phyloP scores from a whole-genome alignment of 2,797 vertebrate genomes.

The Cynodonichthys magdalenae region DNA sequence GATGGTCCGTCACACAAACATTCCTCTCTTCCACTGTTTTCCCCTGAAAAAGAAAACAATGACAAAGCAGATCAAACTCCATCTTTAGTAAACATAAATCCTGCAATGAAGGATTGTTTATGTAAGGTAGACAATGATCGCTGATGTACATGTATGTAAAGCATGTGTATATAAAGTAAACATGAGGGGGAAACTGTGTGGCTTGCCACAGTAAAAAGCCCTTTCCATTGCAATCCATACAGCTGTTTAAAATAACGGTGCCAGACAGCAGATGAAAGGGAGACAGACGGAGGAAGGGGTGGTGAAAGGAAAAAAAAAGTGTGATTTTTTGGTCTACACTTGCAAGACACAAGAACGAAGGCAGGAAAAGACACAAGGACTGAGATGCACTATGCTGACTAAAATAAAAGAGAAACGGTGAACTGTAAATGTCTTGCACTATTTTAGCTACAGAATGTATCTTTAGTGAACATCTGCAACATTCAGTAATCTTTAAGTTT shows the following conservation, averaged over 20 bases:
- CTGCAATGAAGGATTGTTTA: neutral
- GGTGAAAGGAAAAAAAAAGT: slow-evolving; percentile 28
- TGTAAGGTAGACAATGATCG: slow-evolving; percentile 4
- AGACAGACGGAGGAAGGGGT: slow-evolving; percentile 59
- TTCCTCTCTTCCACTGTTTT: slow-evolving; percentile 74
- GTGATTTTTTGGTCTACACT: slow-evolving; percentile 47
- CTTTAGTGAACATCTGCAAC: slow-evolving; percentile 10
- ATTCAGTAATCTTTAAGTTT: slow-evolving; percentile 20
- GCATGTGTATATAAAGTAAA: slow-evolving; percentile 7
- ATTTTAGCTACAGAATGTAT: slow-evolving; percentile 7
- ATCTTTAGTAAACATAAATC: slow-evolving; percentile 2
- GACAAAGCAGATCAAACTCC: slow-evolving; percentile 12
- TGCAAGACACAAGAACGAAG: slow-evolving; percentile 36
- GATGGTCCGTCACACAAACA: slow-evolving; percentile 89
- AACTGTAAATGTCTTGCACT: slow-evolving; percentile 6
- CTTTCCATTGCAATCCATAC: slow-evolving; percentile 58
- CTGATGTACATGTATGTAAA: neutral
- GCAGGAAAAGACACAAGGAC: slow-evolving; percentile 29
- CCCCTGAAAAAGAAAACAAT: slow-evolving; percentile 74
- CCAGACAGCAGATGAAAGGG: slow-evolving; percentile 62
- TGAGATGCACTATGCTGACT: slow-evolving; percentile 30
- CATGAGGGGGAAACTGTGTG: slow-evolving; percentile 5
- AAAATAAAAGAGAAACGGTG: slow-evolving; percentile 11
- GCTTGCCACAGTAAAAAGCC: slow-evolving; percentile 26
- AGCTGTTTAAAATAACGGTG: slow-evolving; percentile 67